phyloP scores from a whole-genome alignment of 2,113 vertebrate genomes.

The Xenopus laevis region DNA sequence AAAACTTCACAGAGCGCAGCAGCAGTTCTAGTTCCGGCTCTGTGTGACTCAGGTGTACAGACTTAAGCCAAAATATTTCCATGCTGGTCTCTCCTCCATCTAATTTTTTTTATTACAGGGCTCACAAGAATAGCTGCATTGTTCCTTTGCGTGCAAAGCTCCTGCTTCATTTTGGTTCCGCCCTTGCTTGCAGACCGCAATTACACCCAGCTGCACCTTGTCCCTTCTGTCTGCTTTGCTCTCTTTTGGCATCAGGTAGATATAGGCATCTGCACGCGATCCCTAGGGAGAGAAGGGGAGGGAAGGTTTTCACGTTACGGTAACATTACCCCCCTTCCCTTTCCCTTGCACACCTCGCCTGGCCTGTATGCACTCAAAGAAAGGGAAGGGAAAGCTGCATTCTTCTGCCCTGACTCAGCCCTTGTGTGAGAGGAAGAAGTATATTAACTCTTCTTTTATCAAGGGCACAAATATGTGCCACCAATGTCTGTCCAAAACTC shows the following conservation, averaged over 20 bases:
- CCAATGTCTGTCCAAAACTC: too few relatives aligned
- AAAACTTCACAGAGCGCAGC: neutral
- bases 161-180: constrained; percentile 62
- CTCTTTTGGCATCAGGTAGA: constrained; percentile 71
- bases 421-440: neutral
- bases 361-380: constrained; percentile 46
- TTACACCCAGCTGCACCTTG: constrained; percentile 61
- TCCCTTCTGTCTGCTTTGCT: constrained; percentile 66
- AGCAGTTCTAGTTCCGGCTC: constrained; percentile 20
- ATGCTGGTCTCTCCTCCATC: constrained; percentile 43
- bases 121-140: constrained; percentile 83
- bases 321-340: constrained; percentile 61
- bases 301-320: constrained; percentile 47
- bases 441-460: neutral
- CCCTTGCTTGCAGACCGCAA: constrained; percentile 79
- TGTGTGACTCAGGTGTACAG: constrained; percentile 33
- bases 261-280: constrained; percentile 68
- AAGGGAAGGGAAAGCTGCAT: constrained; percentile 51
- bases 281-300: constrained; percentile 47
- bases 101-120: constrained; percentile 46
- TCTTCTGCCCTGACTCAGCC: constrained; percentile 52
- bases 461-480: too few relatives aligned
- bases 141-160: constrained; percentile 90
- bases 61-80: constrained; percentile 37
- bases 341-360: constrained; percentile 52